phyloP scores from a whole-genome alignment of 2,888 invertebrate genomes.

The Xylota segnis region DNA sequence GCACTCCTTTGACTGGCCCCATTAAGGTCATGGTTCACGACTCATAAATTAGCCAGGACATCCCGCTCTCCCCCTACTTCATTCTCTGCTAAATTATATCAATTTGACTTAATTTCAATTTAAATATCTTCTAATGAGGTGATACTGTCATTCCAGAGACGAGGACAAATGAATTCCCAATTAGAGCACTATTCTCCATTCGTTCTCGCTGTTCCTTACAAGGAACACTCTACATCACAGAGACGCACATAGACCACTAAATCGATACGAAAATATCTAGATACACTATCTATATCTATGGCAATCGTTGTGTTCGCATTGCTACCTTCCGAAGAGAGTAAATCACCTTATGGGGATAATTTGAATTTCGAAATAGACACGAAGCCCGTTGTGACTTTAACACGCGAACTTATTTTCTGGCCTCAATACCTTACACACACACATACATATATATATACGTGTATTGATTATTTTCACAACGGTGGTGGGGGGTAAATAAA shows the following conservation, averaged over 20 bases:
- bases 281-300: constrained; percentile 24
- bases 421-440: constrained; percentile 7
- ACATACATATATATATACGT: not conserved
- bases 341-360: constrained; percentile 60
- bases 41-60: not conserved
- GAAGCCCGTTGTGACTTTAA: constrained; percentile 40
- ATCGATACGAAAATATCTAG: constrained; percentile 42
- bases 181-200: constrained; percentile 12
- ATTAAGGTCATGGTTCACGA: constrained; percentile 18
- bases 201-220: not conserved
- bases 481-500: not conserved
- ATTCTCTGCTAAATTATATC: constrained; percentile 11
- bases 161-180: constrained; percentile 1
- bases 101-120: constrained; percentile 41
- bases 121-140: constrained; percentile 18
- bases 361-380: constrained; percentile 69
- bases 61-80: no score
- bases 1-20: not conserved
- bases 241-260: not conserved
- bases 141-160: not conserved
- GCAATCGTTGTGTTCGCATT: not conserved
- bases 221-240: constrained; percentile 4
- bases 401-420: constrained; percentile 50
- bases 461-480: constrained; percentile 63
- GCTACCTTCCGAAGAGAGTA: constrained; percentile 28